Conservation (phyloP, 37 sponge, comb jelly and placozoan genomes). For the Dysidea cf. avara region DNA sequence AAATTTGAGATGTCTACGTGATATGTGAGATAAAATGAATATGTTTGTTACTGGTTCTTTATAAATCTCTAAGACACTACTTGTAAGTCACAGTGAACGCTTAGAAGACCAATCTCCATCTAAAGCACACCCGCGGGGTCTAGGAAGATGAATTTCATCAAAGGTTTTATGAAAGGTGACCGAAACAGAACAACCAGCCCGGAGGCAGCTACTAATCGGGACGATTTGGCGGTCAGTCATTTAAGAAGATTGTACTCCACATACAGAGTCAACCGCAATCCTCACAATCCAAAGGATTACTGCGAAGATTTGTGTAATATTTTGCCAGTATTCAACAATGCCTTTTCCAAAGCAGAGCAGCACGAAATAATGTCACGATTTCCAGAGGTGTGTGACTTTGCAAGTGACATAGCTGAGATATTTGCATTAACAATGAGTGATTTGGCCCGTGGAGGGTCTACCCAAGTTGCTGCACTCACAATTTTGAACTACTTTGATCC, state of each 20-base stretch:
- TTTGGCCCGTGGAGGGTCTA: too few species aligned
- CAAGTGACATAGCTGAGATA: slow-evolving; percentile 42
- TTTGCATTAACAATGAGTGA: slow-evolving; percentile 55
- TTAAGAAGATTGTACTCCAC: too few species aligned
- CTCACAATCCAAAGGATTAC: slow-evolving; percentile 29
- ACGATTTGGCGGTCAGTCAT: too few species aligned
- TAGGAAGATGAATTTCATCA: not conserved
- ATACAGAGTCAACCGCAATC: slow-evolving; percentile 18
- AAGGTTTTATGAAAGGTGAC: not conserved
- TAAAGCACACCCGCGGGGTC: too few species aligned
- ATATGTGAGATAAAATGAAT: too few species aligned
- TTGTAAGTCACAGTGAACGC: too few species aligned
- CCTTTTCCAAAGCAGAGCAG: slow-evolving; percentile 32
- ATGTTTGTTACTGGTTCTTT: too few species aligned
- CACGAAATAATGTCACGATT: slow-evolving; percentile 47
- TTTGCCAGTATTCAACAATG: slow-evolving; percentile 76
- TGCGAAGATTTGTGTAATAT: slow-evolving; percentile 61
- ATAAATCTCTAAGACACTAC: too few species aligned
- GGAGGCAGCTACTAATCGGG: too few species aligned
- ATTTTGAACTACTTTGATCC: slow-evolving; percentile 41
- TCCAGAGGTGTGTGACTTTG: slow-evolving; percentile 65
- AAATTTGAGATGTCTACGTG: too few species aligned
- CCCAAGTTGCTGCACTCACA: slow-evolving; percentile 7
- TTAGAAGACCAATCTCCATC: too few species aligned
- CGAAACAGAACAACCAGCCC: too few species aligned